Base-by-base conservation (phyloP, 2,888 invertebrate genomes). In the Cacoxenus indagator region DNA sequence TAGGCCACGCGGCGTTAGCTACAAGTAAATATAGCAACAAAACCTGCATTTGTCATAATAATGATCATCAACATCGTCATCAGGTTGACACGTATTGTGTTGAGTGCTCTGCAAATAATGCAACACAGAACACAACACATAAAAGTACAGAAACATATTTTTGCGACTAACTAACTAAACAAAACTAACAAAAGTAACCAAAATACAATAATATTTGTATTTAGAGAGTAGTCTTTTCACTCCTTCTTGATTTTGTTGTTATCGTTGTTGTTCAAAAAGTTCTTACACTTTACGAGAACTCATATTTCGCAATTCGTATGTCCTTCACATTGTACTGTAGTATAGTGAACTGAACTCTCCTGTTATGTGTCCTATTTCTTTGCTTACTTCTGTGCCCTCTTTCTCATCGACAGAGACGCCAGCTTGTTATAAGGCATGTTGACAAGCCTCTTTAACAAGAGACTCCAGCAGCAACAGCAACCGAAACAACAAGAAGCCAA, bases 381-480 rank as follows among this genome's bases (percentile, higher is more conserved):
- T 11, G 37, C 5, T 51, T 19, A 51, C 22, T 19, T 19, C 22
- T 51, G n/a, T n/a, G n/a, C n/a, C n/a, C n/a, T n/a, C 37, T 2
- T 14, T 11, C 51, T 17, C 51, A 22, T 51, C 51, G 22, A 19
- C 51, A 19, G 22, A 43, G 61, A 62, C n/a, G 77, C 76, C 74
- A 77, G 83, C 77, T 82, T 82, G 83, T 83, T 83, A 84, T 78
- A 81, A 79, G 85, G 75, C 83, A 82, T 85, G 85, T 85, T 85
- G 86, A 85, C 85, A 85, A 84, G 84, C 85, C 85, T 85, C 85
- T 85, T 85, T 85, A 85, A 81, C 86, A 85, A 85, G 85, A 85
- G 85, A 84, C 85, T 86, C 84, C 84, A 84, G 70, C 75, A 75
- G 75, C 62, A 75, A 66, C 71, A 74, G 75, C 72, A 74, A 73